phyloP scores from a whole-genome alignment of 2,888 invertebrate genomes.

The Seladonia tumulorum region DNA sequence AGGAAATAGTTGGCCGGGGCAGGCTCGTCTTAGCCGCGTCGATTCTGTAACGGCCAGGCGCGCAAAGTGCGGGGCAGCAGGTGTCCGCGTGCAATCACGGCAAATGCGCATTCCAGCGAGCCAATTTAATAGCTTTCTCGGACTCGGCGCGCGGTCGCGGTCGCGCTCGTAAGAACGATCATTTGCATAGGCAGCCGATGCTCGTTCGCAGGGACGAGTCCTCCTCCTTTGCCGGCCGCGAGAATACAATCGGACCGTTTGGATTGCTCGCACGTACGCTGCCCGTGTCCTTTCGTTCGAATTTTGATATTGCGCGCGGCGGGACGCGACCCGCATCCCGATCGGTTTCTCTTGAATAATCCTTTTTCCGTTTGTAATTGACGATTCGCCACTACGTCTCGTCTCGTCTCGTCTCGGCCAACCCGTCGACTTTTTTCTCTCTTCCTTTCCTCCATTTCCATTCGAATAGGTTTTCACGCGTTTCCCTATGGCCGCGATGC shows the following conservation, averaged over 20 bases:
- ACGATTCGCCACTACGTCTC: conserved; percentile 16
- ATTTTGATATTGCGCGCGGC: conserved; percentile 54
- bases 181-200: conserved; percentile 67
- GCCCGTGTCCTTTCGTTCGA: conserved; percentile 53
- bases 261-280: conserved; percentile 55
- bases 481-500: conserved; percentile 2
- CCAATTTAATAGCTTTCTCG: conserved; percentile 82
- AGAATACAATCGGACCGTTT: conserved; percentile 47
- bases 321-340: conserved; percentile 41
- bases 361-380: conserved; percentile 24
- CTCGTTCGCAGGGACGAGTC: conserved; percentile 39
- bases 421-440: neutral
- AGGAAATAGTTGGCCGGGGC: conserved; percentile 36
- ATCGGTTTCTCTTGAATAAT: conserved; percentile 40
- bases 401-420: neutral
- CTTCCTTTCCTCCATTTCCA: conserved; percentile 13
- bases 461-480: conserved; percentile 19
- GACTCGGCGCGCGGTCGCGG: conserved; percentile 63
- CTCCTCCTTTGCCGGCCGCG: conserved; percentile 21
- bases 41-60: conserved; percentile 66
- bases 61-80: conserved; percentile 74
- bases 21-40: conserved; percentile 34
- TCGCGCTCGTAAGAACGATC: conserved; percentile 57
- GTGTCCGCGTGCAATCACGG: conserved; percentile 79
- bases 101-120: conserved; percentile 79